These are phyloP conservation scores for Drosophila atroscutellata DNA, from an alignment of 2,888 invertebrate genomes.

Conservation along the genomic window DNA sequence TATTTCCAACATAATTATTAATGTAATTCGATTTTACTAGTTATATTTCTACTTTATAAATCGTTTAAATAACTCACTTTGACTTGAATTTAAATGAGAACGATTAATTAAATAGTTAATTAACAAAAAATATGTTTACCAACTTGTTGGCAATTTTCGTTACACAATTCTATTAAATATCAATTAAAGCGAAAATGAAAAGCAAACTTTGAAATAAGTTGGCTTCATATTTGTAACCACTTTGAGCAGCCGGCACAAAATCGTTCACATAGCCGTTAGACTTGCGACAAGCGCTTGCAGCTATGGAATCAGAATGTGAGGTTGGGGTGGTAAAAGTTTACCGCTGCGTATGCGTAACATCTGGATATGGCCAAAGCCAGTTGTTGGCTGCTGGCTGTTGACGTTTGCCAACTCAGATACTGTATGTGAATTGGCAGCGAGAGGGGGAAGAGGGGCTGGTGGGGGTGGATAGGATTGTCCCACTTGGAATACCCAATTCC, in stretches of 20 bases:
- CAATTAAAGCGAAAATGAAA: neutral
- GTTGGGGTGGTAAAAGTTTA: constrained; percentile 64
- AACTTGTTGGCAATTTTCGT: constrained; percentile 1
- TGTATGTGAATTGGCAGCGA: neutral
- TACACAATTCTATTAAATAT: constrained; percentile 2
- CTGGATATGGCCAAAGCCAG: constrained; percentile 67
- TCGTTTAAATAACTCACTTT: neutral
- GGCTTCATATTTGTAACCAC: constrained; percentile 12
- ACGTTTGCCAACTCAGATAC: constrained; percentile 48
- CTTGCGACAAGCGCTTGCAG: constrained; percentile 21
- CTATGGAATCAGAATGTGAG: constrained; percentile 23
- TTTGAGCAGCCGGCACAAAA: constrained; percentile 12
- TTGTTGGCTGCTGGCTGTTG: constrained; percentile 40
- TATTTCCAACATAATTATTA: neutral
- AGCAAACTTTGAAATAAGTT: neutral
- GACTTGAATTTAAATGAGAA: neutral
- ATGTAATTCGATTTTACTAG: neutral
- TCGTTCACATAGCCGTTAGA: constrained; percentile 37
- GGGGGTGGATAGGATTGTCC: constrained; percentile 40
- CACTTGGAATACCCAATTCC: constrained; percentile 80
- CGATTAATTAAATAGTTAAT: neutral
- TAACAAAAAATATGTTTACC: neutral
- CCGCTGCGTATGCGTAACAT: constrained; percentile 79
- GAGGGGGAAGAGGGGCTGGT: neutral
- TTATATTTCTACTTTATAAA: neutral